These are phyloP conservation scores for Gnatocerus cornutus DNA, from an alignment of 2,888 invertebrate species.

Conservation along the genomic window DNA sequence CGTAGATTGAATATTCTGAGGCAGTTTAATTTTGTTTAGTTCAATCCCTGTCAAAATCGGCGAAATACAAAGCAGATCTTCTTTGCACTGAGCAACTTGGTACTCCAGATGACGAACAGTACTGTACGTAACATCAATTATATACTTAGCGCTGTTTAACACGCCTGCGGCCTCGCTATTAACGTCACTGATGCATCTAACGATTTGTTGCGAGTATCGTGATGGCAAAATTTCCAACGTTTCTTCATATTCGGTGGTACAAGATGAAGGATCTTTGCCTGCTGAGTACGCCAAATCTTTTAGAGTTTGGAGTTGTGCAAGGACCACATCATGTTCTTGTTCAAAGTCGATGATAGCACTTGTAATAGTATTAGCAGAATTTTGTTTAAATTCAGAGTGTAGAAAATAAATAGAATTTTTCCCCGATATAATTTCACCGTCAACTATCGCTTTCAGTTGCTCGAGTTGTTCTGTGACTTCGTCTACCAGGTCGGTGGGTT, in stretches of 20 bases:
- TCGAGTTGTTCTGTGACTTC: constrained; percentile 24
- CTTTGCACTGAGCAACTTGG: constrained; percentile 2
- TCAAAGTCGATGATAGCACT: not conserved
- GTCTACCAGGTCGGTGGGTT: constrained; percentile 11
- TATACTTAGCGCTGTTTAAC: not conserved
- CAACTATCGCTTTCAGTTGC: not conserved
- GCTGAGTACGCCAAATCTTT: constrained; percentile 22
- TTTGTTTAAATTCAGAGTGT: too few species aligned
- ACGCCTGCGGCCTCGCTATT: not conserved
- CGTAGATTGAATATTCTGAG: not conserved
- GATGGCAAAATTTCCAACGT: not conserved
- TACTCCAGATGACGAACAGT: not conserved
- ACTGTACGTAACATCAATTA: constrained; percentile 11
- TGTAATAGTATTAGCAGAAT: too few species aligned
- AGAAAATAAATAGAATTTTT: not conserved
- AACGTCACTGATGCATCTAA: not conserved
- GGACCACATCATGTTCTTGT: constrained; percentile 10
- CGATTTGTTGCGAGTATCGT: not conserved
- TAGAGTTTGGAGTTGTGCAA: constrained; percentile 4
- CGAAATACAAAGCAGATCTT: constrained; percentile 2
- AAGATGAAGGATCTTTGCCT: constrained; percentile 10
- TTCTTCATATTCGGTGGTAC: constrained; percentile 3
- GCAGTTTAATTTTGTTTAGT: not conserved
- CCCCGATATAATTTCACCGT: constrained; percentile 6
- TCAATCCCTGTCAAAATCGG: constrained; percentile 5